phyloP scores from a whole-genome alignment of 2,797 vertebrate species.

The Pempheris klunzingeri region DNA sequence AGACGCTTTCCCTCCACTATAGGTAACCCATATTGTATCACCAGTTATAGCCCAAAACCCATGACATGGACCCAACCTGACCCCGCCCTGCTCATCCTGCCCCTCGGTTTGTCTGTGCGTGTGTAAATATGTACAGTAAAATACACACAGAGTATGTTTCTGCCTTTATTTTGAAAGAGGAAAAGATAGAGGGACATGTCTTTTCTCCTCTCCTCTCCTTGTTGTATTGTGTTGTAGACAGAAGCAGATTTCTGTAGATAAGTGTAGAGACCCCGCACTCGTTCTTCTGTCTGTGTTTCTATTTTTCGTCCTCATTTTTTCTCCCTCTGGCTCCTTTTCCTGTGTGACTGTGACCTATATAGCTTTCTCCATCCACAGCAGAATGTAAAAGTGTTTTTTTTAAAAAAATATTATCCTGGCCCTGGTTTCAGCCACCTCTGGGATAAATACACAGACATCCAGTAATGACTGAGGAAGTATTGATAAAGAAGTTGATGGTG shows the following conservation, averaged over 20 bases:
- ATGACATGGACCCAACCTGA: constrained; percentile 47
- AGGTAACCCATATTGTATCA: constrained; percentile 71
- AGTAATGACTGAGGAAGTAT: constrained; percentile 19
- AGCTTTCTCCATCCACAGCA: constrained; percentile 69
- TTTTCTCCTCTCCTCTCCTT: constrained; percentile 34
- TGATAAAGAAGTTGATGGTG: constrained; percentile 31
- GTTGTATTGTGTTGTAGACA: constrained; percentile 68
- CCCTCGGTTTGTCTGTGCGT: constrained; percentile 55
- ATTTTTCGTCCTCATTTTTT: constrained; percentile 29
- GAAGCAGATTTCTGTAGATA: constrained; percentile 63
- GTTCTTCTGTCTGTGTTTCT: constrained; percentile 61
- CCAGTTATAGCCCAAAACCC: constrained; percentile 55
- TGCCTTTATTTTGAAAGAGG: constrained; percentile 68
- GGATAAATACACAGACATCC: constrained; percentile 49
- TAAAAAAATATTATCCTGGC: constrained; percentile 44
- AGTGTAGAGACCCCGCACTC: constrained; percentile 46
- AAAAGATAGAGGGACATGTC: constrained; percentile 6
- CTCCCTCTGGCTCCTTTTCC: constrained; percentile 41
- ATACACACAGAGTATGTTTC: constrained; percentile 75
- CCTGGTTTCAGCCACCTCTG: constrained; percentile 54
- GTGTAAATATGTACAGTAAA: constrained; percentile 88
- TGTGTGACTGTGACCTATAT: constrained; percentile 63
- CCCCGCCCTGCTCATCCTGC: constrained; percentile 24
- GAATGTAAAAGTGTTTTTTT: constrained; percentile 74
- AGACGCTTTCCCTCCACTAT: constrained; percentile 70